Evolutionary conservation across 2,797 vertebrate species (phyloP), one percentile per base, ranked within the genome.

Genomic region (Graptemys geographica): DNA sequence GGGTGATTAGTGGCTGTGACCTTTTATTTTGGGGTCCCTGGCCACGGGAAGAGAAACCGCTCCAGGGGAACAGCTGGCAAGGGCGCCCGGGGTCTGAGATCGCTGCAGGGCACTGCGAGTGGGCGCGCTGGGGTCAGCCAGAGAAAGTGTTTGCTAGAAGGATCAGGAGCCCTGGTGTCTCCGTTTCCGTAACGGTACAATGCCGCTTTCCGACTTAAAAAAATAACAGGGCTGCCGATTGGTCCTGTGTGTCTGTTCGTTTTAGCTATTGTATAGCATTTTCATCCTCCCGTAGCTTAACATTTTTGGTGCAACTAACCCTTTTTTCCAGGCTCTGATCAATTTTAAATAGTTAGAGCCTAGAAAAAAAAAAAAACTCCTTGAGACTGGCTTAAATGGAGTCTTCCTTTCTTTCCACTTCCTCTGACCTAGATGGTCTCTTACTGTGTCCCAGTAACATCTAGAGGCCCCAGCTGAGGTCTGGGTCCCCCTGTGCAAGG

Each of bases 401-500:
- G 16, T 37, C 19, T 72, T 11, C 19, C n/a, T 41, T 23, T 19
- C n/a, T 72, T 72, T 23, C n/a, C 65, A n/a, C 33, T 33, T 37
- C 19, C 19, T 19, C 65, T 37, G 65, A 37, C 65, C 65, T 41
- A 41, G n/a, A 11, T n/a, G 19, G n/a, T 6, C 65, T 72, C 65
- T 23, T 65, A 15, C 59, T 96, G 90, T 86, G 41, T 59, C 74
- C 79, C 72, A 95, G 87, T 90, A 86, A 79, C 87, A 90, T 18
- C 87, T 1, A 0, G 80, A 81, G 52, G 78, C 11, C 81, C 88
- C 13, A 11, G 90, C 33, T 37, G 62, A 69, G 33, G 18, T 21
- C 33, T 69, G 62, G 18, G 33, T 8, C 62, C 62, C 33, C 5
- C 62, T 2, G 33, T 37, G 62, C 18, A 10, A 10, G 33, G 18